phyloP scores from a whole-genome alignment of 2,888 invertebrate species.

The Aethes cnicana region DNA sequence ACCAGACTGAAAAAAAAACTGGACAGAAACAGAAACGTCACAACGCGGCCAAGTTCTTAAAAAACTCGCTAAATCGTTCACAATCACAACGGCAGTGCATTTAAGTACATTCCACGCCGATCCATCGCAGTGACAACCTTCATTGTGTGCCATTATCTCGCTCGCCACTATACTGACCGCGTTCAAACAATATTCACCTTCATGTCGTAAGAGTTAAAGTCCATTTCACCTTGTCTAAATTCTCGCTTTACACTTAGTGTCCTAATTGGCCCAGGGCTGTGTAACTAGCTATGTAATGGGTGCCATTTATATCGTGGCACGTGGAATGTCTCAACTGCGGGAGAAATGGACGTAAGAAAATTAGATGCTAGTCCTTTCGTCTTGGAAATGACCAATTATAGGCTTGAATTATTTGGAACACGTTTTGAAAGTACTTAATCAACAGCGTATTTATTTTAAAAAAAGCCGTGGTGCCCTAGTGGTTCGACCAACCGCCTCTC shows the following conservation, averaged over 20 bases:
- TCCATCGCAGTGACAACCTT: slow-evolving; percentile 25
- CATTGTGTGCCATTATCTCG: slow-evolving; percentile 26
- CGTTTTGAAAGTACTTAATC: no score
- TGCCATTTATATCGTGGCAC: slow-evolving; percentile 23
- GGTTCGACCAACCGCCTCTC: no score
- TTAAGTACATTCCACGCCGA: slow-evolving; percentile 12
- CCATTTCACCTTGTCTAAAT: neutral
- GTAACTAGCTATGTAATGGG: slow-evolving; percentile 25
- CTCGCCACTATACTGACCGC: neutral
- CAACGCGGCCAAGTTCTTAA: neutral
- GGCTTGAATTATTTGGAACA: no score
- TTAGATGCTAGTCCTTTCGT: no score
- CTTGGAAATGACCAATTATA: no score
- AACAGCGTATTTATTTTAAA: no score
- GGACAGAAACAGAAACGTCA: neutral
- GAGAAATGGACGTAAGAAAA: slow-evolving; percentile 12
- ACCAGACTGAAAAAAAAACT: neutral
- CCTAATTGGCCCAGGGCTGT: slow-evolving; percentile 21
- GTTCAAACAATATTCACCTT: neutral
- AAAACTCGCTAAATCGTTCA: slow-evolving; percentile 1
- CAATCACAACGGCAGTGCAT: slow-evolving; percentile 4
- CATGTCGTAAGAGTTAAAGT: neutral
- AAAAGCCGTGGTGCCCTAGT: no score
- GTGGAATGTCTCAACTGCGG: slow-evolving; percentile 17
- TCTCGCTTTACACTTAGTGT: slow-evolving; percentile 18